Evolutionary conservation across 2,113 vertebrate genomes (phyloP), one percentile per base, ranked within the genome.

Genomic region (Aphelocoma coerulescens): DNA sequence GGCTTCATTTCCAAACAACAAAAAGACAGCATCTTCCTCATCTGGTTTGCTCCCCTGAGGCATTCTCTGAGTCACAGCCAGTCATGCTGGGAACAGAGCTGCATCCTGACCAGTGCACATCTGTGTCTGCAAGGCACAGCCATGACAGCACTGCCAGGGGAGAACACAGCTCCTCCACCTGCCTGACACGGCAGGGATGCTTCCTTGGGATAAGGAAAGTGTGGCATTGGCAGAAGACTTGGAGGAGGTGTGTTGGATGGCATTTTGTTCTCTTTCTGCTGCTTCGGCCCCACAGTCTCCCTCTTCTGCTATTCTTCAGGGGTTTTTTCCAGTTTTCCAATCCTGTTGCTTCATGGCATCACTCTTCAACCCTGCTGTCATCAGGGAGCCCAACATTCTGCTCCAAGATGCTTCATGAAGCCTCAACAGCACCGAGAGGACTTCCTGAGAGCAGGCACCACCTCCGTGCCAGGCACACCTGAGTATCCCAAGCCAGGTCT

Each of bases 141-240:
- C 1, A 1, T 32, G 55, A 35, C 20, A 14, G 78, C 9, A 14
- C 44, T 71, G 74, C 39, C 0, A 0, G 28, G 15, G n/a, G 13
- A 66, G 51, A 28, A 71, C 78, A 41, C 1, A 3, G 46, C 37
- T 77, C 26, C 32, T 65, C 28, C 19, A 14, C 49, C 57, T 44
- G n/a, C n/a, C 59, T 5, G 0, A 16, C 5, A 3, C 2, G 0
- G 6, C 8, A 10, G 57, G 18, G 23, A 62, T n/a, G 17, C 11
- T 58, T 7, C 1, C 43, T 68, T 2, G 2, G 58, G 37, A 35
- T 15, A 11, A 8, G 4, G 21, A 55, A 57, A 66, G 54, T 0
- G 0, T 7, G 10, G 44, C 3, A 7, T 22, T 61, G 16, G 20
- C 28, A 57, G 52, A 28, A 75, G 26, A 58, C 27, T 7, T 55